These are phyloP conservation scores for Drosophila yakuba DNA, from an alignment of 1,140 invertebrate species.

Conservation along the genomic window DNA sequence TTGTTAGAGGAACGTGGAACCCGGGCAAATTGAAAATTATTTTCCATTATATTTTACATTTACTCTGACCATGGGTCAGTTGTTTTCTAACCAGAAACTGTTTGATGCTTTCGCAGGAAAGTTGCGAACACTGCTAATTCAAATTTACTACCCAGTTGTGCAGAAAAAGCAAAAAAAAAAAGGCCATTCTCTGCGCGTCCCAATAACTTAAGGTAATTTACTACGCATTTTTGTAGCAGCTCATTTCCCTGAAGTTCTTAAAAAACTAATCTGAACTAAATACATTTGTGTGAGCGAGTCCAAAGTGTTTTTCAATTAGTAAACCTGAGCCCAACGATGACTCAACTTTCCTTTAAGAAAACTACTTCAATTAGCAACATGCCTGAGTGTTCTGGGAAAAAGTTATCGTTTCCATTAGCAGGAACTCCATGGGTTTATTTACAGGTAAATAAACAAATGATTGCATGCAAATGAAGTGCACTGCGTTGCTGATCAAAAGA, in stretches of 20 bases:
- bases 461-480: slow-evolving; percentile 65
- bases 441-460: slow-evolving; percentile 65
- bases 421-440: slow-evolving; percentile 34
- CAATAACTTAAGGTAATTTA: background rate
- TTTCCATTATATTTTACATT: slow-evolving; percentile 48
- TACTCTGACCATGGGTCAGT: slow-evolving; percentile 31
- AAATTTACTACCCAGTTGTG: slow-evolving; percentile 39
- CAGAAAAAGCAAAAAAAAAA: background rate
- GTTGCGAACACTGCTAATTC: slow-evolving; percentile 51
- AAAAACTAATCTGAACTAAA: background rate
- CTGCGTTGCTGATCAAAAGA: slow-evolving; percentile 43
- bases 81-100: slow-evolving; percentile 15
- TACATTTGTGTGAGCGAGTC: background rate
- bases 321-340: slow-evolving; percentile 11
- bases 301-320: slow-evolving; percentile 2
- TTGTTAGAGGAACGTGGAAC: slow-evolving; percentile 1
- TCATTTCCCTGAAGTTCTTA: background rate
- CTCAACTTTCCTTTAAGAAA: slow-evolving; percentile 30
- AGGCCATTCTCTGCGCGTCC: background rate
- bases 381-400: slow-evolving; percentile 5
- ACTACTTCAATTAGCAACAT: slow-evolving; percentile 46
- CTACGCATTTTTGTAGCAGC: background rate
- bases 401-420: slow-evolving; percentile 54
- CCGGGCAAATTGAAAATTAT: slow-evolving; percentile 74
- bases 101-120: slow-evolving; percentile 34